A percentile compares a stretch with the other conserved stretches of the same genome.
Evolutionary conservation across 2,113 vertebrate species (phyloP).

Genomic region (Murina feae): DNA sequence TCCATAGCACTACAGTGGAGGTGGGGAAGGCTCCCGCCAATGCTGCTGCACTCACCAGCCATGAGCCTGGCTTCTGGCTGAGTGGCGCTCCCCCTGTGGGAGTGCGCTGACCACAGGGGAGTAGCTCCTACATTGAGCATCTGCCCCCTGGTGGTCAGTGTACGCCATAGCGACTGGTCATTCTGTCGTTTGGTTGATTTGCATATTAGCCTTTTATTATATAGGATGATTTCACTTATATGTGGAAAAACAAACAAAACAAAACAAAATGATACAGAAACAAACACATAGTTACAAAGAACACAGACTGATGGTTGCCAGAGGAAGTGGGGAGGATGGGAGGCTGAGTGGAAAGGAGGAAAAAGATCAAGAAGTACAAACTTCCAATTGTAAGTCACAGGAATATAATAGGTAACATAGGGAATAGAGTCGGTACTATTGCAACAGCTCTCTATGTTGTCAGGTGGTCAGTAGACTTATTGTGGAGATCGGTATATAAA

Average conservation of each 20-base stretch:
- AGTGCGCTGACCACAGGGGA: too few species aligned
- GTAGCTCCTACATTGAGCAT: too few species aligned
- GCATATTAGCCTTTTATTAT: too few species aligned
- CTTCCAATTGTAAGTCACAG: background rate
- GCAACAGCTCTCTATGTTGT: background rate
- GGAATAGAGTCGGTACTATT: background rate
- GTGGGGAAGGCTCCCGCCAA: too few species aligned
- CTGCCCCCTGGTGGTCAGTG: too few species aligned
- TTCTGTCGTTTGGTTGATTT: too few species aligned
- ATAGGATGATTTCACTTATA: background rate
- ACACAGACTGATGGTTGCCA: background rate
- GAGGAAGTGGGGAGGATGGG: background rate
- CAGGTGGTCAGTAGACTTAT: background rate
- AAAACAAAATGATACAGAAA: background rate
- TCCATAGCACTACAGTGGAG: too few species aligned
- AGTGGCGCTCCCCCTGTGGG: too few species aligned
- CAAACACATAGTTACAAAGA: background rate
- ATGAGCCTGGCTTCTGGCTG: too few species aligned
- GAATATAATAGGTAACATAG: background rate
- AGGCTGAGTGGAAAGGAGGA: background rate
- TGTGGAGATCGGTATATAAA: background rate
- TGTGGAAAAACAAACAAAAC: background rate
- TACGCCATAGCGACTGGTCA: rapidly evolving
- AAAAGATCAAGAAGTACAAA: background rate
- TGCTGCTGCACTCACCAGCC: too few species aligned